phyloP scores from a whole-genome alignment of 2,888 invertebrate species.

The Meiosimyza decipiens region DNA sequence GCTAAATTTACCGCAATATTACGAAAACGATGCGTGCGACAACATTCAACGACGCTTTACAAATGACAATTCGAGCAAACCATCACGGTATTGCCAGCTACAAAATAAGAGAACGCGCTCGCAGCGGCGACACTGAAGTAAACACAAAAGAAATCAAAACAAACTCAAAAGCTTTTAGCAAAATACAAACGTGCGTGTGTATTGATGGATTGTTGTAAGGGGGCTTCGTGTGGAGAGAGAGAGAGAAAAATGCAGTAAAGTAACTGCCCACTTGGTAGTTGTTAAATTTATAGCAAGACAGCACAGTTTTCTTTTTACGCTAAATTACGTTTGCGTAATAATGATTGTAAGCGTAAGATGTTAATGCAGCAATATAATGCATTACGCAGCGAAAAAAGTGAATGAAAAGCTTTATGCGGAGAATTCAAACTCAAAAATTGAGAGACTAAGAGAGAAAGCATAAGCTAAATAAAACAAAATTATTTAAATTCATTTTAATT shows the following conservation, averaged over 20 bases:
- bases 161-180: slow-evolving; percentile 15
- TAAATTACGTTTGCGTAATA: slow-evolving; percentile 16
- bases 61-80: slow-evolving; percentile 25
- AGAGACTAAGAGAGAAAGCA: too few species aligned
- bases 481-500: too few species aligned
- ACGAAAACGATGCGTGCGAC: slow-evolving; percentile 16
- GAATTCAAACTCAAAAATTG: too few species aligned
- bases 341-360: background rate
- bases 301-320: slow-evolving; percentile 12
- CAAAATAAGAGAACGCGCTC: background rate
- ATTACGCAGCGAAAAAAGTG: background rate
- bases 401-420: slow-evolving; percentile 19
- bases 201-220: background rate
- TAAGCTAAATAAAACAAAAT: too few species aligned
- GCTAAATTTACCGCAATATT: background rate
- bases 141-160: background rate
- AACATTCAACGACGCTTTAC: background rate
- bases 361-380: background rate
- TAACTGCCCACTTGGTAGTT: too few species aligned
- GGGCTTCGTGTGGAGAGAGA: background rate
- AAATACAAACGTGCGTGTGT: background rate
- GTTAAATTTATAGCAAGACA: background rate
- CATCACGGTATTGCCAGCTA: background rate
- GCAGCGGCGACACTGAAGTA: background rate
- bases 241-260: background rate